Base-by-base conservation (phyloP, 1,140 invertebrate species). In the Belonocnema kinseyi region DNA sequence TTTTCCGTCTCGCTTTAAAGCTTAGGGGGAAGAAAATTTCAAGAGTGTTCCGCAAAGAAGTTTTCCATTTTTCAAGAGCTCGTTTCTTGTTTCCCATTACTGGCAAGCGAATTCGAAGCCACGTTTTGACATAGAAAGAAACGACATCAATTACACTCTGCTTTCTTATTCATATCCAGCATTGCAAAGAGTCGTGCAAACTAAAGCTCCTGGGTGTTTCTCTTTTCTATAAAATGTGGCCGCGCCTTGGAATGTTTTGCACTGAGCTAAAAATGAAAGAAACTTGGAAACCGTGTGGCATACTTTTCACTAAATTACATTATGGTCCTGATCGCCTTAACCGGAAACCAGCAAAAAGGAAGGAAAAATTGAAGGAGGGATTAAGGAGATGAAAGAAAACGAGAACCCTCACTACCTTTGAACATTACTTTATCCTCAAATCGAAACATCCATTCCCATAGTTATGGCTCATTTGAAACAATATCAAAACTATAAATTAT, bases 231-330 rank as follows among this genome's bases (percentile, higher is more conserved):
- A n/a, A 66, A 66, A 66, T 66, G 61, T 66, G 61, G 33, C 61
- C 14, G 12, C 61, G 21, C 26, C 40, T 66, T 66, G 13, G 46
- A 66, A 66, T 33, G 21, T 66, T 33, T 66, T 33, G 33, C 61
- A 16, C 26, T 2, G 33, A 40, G 53, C 40, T 46, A 12, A n/a
- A 6, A 16, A 10, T 16, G 14, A 66, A 66, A 66, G 33, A 66
- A 66, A 26, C 12, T 66, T 66, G 13, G 13, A 66, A 40, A 6
- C 11, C 40, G n/a, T 33, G 61, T 66, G 26, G 61, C 33, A 66
- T 66, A 66, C 61, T 40, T 66, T 40, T 66, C 26, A 33, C 26
- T 66, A 66, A 66, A 66, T 66, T 66, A 66, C 61, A 66, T 46
- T 66, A 13, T 33, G 21, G 26, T 66, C 26, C 10, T 66, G 40